phyloP scores from a whole-genome alignment of 2,888 invertebrate genomes.

The Drosophila gaucha region DNA sequence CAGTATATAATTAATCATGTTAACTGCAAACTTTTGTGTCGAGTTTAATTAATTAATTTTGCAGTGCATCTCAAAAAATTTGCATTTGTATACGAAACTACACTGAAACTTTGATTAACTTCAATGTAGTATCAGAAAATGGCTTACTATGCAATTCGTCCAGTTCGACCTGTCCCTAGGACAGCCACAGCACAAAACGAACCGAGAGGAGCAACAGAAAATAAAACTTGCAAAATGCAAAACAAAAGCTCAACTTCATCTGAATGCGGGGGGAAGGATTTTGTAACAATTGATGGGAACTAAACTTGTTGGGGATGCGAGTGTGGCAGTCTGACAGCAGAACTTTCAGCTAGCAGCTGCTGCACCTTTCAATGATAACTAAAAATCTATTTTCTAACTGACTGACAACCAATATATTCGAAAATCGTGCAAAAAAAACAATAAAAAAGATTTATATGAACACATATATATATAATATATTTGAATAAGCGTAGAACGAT shows the following conservation, averaged over 20 bases:
- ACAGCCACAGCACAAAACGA: background rate
- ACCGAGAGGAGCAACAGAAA: conserved; percentile 29
- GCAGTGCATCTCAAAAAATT: conserved; percentile 12
- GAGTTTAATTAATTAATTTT: conserved; percentile 40
- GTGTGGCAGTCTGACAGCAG: background rate
- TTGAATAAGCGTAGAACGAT: too few species aligned
- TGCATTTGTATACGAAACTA: conserved; percentile 34
- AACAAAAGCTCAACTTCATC: conserved; percentile 53
- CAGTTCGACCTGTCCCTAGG: conserved; percentile 14
- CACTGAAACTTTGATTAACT: conserved; percentile 49
- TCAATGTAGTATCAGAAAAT: conserved; percentile 33
- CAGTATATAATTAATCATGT: conserved; percentile 4
- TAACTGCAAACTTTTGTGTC: conserved; percentile 1
- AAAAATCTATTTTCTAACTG: conserved; percentile 78
- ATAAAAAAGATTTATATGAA: conserved; percentile 5
- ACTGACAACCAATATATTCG: conserved; percentile 72
- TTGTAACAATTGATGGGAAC: conserved; percentile 47
- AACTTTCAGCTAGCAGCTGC: conserved; percentile 61
- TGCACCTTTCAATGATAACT: conserved; percentile 62
- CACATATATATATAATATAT: conserved; percentile 3
- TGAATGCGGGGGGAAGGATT: conserved; percentile 10
- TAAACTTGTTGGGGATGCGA: conserved; percentile 16
- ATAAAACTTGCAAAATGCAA: conserved; percentile 51
- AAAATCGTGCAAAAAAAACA: conserved; percentile 27
- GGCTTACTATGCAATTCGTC: conserved; percentile 21